Percentiles rank a stretch among this genome's conserved stretches.
Conservation (phyloP, 2,888 invertebrate species). For the Dryobota labecula region DNA sequence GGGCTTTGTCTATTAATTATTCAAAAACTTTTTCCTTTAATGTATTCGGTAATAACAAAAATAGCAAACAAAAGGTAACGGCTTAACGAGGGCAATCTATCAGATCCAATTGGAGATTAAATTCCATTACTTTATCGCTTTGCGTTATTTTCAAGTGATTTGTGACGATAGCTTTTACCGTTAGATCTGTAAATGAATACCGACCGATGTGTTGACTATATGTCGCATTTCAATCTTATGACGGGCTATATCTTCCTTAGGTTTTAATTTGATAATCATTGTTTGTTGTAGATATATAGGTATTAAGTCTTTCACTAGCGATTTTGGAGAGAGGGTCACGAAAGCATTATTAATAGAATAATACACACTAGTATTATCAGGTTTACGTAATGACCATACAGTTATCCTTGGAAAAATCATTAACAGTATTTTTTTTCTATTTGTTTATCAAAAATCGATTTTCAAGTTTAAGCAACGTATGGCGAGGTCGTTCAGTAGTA, state of each 20-base stretch:
- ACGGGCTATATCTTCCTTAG: not conserved
- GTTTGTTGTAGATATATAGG: no score
- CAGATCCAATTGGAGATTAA: constrained; percentile 67
- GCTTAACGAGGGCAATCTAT: constrained; percentile 67
- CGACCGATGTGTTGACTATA: not conserved
- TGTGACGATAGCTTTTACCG: constrained; percentile 43
- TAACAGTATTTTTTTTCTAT: not conserved
- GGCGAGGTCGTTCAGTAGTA: not conserved
- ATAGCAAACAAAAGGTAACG: constrained; percentile 58
- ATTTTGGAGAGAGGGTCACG: not conserved
- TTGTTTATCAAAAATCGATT: not conserved
- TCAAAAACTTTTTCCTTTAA: constrained; percentile 45
- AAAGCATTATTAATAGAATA: not conserved
- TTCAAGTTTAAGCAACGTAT: not conserved
- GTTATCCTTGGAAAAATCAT: not conserved
- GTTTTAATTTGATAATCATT: not conserved
- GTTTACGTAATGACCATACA: not conserved
- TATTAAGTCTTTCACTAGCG: no score
- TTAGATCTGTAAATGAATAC: constrained; percentile 5
- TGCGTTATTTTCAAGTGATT: constrained; percentile 61
- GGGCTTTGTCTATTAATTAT: constrained; percentile 31
- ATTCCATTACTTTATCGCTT: constrained; percentile 63
- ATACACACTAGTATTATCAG: not conserved
- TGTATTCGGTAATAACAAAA: constrained; percentile 55
- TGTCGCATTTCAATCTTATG: not conserved